These are phyloP conservation scores for Arctopsyche grandis DNA, from an alignment of 1,140 invertebrate genomes.

Conservation along the genomic window DNA sequence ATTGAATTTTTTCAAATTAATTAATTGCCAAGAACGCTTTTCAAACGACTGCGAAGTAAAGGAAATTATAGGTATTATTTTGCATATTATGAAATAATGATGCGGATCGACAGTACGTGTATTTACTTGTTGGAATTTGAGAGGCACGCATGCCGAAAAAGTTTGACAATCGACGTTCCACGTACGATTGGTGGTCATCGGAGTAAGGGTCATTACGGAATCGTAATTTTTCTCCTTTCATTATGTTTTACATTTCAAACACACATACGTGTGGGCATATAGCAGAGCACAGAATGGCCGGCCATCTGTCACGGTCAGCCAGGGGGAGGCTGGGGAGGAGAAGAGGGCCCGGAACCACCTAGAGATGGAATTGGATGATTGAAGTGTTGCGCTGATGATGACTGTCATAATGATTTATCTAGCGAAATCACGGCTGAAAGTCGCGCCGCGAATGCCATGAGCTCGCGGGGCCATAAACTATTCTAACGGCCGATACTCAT, in stretches of 20 bases:
- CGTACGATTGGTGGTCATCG: slow-evolving; percentile 19
- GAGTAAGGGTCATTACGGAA: slow-evolving; percentile 22
- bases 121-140: not conserved
- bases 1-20: slow-evolving; percentile 13
- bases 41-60: not conserved
- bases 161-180: not conserved
- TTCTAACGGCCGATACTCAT: slow-evolving; percentile 37
- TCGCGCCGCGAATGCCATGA: slow-evolving; percentile 33
- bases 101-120: too few relatives aligned
- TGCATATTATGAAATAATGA: too few relatives aligned
- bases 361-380: slow-evolving; percentile 54
- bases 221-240: slow-evolving; percentile 41
- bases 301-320: slow-evolving; percentile 54
- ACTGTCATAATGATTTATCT: slow-evolving; percentile 55
- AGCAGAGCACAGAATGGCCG: slow-evolving; percentile 34
- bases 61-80: not conserved
- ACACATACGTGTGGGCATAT: slow-evolving; percentile 14
- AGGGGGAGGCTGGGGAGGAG: slow-evolving; percentile 8
- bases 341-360: slow-evolving; percentile 39
- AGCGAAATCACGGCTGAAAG: slow-evolving; percentile 47
- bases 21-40: not conserved
- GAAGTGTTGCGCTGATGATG: slow-evolving; percentile 54
- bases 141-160: not conserved
- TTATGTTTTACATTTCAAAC: not conserved
- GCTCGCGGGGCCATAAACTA: slow-evolving; percentile 36